Evolutionary conservation across 1,140 invertebrate genomes (phyloP).

Genomic region (Epicauta chinensis): DNA sequence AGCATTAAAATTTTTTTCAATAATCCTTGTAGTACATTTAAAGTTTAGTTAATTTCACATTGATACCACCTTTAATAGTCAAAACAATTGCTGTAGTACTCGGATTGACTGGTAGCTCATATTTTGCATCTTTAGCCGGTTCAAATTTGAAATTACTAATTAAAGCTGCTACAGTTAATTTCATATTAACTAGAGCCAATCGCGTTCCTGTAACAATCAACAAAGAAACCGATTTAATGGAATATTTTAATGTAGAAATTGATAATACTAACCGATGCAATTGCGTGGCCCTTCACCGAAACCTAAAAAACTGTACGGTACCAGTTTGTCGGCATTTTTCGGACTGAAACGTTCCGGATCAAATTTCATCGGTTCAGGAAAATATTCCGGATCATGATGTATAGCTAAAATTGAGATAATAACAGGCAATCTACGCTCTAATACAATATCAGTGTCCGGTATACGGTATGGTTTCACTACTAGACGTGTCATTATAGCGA

Average conservation of each 20-base stretch:
- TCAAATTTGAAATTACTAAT: slow-evolving; percentile 26
- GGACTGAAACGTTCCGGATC: slow-evolving; percentile 53
- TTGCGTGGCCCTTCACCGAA: slow-evolving; percentile 53
- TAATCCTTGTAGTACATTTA: too few relatives aligned
- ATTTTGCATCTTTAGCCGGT: not conserved
- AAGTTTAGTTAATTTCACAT: too few relatives aligned
- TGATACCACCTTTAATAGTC: too few relatives aligned
- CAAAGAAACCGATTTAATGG: too few relatives aligned
- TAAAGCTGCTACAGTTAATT: slow-evolving; percentile 8
- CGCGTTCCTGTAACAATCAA: slow-evolving; percentile 18
- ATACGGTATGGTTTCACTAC: slow-evolving; percentile 37
- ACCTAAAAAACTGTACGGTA: slow-evolving; percentile 45
- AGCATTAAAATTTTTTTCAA: too few relatives aligned
- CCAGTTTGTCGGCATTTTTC: slow-evolving; percentile 39
- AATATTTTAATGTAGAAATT: too few relatives aligned
- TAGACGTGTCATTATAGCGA: slow-evolving; percentile 36
- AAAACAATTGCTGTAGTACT: too few relatives aligned
- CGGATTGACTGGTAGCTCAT: too few relatives aligned
- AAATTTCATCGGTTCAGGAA: slow-evolving; percentile 52
- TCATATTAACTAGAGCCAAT: slow-evolving; percentile 42
- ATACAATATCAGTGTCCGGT: slow-evolving; percentile 20
- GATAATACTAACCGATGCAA: slow-evolving; percentile 46
- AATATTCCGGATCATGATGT: slow-evolving; percentile 45
- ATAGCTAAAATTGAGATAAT: slow-evolving; percentile 30
- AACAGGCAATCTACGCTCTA: slow-evolving; percentile 33